Evolutionary conservation across 2,797 vertebrate species (phyloP).

Genomic region (Acanthurus leucopareius): DNA sequence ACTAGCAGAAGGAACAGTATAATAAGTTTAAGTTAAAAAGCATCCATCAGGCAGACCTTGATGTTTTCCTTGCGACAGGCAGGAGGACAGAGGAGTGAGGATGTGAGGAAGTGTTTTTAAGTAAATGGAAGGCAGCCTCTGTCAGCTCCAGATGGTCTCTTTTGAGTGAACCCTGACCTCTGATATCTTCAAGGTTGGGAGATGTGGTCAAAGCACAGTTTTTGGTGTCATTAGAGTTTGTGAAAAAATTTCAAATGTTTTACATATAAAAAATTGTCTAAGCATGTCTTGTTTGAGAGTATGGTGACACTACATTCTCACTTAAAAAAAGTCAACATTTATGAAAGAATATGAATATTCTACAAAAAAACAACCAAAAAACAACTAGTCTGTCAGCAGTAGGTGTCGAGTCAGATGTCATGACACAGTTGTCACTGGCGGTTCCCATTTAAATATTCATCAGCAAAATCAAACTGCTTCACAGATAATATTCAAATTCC

Average conservation of each 20-base stretch:
- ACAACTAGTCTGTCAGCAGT: neutral
- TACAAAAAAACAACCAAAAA: constrained; percentile 5
- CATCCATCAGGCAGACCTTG: neutral
- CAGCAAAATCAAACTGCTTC: constrained; percentile 59
- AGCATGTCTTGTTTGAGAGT: neutral
- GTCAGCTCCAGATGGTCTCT: constrained; percentile 1
- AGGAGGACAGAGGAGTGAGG: neutral
- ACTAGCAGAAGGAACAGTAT: too few relatives aligned
- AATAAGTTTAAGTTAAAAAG: too few relatives aligned
- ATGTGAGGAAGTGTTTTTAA: constrained; percentile 17
- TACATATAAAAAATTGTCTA: neutral
- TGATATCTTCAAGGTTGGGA: constrained; percentile 16
- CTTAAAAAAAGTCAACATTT: neutral
- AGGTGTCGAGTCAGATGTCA: constrained; percentile 55
- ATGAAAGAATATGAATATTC: constrained; percentile 8
- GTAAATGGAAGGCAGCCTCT: neutral
- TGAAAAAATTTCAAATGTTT: constrained; percentile 15
- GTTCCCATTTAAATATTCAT: constrained; percentile 68
- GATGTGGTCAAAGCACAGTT: constrained; percentile 19
- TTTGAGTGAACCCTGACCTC: constrained; percentile 23
- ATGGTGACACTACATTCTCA: neutral
- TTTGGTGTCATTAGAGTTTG: constrained; percentile 8
- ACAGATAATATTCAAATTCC: constrained; percentile 71
- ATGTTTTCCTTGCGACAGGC: constrained; percentile 22
- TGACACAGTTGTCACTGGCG: constrained; percentile 35